A percentile compares a stretch with the other conserved stretches of the same genome.
Evolutionary conservation across 2,888 invertebrate genomes (phyloP).

Genomic region (Caenorhabditis zanzibari): DNA sequence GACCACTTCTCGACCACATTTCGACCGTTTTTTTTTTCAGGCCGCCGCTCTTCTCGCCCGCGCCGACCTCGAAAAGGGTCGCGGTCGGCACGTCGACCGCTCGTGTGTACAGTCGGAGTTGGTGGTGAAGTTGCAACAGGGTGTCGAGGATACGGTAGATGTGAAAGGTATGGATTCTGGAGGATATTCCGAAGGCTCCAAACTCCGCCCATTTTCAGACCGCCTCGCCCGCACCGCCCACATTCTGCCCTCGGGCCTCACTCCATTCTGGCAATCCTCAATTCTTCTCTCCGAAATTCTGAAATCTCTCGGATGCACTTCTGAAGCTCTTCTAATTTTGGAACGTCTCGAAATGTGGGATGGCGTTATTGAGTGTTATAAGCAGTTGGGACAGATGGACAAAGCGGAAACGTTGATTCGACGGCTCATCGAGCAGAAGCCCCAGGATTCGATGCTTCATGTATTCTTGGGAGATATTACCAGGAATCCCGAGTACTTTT

Average conservation of each 20-base stretch:
- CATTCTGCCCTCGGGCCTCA: conserved; percentile 68
- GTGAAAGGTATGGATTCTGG: conserved; percentile 23
- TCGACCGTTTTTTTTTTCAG: no score
- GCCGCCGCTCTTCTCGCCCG: conserved; percentile 89
- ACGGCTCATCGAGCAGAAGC: conserved; percentile 87
- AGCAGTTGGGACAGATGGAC: conserved; percentile 90
- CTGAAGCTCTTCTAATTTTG: conserved; percentile 84
- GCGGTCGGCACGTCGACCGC: conserved; percentile 91
- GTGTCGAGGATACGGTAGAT: conserved; percentile 66
- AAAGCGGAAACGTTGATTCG: conserved; percentile 92
- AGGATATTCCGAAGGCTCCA: no score
- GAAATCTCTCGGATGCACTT: conserved; percentile 82
- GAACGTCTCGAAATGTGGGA: conserved; percentile 90
- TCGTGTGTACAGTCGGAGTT: conserved; percentile 85
- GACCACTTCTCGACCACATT: no score
- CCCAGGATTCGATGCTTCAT: conserved; percentile 87
- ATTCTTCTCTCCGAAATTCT: conserved; percentile 77
- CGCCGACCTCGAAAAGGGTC: conserved; percentile 89
- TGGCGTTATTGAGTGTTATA: conserved; percentile 94
- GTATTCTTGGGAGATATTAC: conserved; percentile 94
- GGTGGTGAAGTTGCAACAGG: conserved; percentile 75
- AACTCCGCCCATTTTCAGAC: conserved; percentile 5
- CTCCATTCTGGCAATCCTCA: conserved; percentile 77
- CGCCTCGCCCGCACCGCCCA: conserved; percentile 26
- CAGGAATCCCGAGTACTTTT: conserved; percentile 90